Base-by-base conservation (phyloP, 1,140 invertebrate genomes). In the Bombyx mandarina region DNA sequence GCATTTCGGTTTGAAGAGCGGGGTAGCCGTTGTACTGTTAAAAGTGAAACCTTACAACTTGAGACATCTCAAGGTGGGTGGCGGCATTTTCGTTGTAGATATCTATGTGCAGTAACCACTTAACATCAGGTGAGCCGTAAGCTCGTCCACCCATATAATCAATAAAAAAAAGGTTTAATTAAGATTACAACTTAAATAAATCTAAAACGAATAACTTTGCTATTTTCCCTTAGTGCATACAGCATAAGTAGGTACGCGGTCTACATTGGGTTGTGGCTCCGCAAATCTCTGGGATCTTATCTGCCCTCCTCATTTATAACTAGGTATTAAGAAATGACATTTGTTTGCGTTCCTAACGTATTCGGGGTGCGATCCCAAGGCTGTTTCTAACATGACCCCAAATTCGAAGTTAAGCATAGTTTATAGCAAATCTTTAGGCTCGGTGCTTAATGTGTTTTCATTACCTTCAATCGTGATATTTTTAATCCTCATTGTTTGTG, bases 221-320 rank as follows among this genome's bases (percentile, higher is more conserved):
- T 18, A 18, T 18, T 18, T 18, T 18, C 12, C 12, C 12, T 18
- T 18, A 18, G 12, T 18, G 12, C 12, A 47, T 7, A 47, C 8
- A 47, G 48, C n/a, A 12, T 49, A 12, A 18, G 9, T 47, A 12
- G 48, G 12, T 49, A 49, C 48, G 48, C 12, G 6, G n/a, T 49
- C 48, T 47, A 35, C 45, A 47, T 47, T 47, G n/a, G 48, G n/a
- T 22, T 45, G n/a, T 8, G 49, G 51, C 60, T 54, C 54, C 56
- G 54, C n/a, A 52, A 67, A 63, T 63, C 62, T 62, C 52, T 7
- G 26, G 50, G 62, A 35, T 58, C 56, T 67, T 67, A 67, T 67
- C 65, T 58, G 48, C 56, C 59, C 65, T 54, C 52, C 55, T 67
- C 65, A 63, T 67, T 67, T 63, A 67, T 67, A 63, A 67, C 59